phyloP scores from a whole-genome alignment of 2,797 vertebrate genomes.

The Odontamblyopus lacepedii region DNA sequence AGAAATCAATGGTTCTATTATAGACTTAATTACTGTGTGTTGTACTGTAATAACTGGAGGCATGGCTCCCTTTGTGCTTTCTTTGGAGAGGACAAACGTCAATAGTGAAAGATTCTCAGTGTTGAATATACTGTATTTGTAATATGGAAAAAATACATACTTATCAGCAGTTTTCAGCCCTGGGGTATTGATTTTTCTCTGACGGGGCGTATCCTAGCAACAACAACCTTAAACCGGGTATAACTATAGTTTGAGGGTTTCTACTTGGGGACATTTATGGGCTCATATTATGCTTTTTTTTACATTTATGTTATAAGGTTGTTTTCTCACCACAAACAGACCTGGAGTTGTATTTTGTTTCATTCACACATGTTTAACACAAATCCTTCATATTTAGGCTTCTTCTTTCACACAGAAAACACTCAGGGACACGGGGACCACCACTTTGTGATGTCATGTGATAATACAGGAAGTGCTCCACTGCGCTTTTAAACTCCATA shows the following conservation, averaged over 20 bases:
- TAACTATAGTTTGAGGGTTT: not conserved
- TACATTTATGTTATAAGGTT: too few relatives aligned
- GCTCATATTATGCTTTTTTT: not conserved
- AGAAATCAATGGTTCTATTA: constrained; percentile 73
- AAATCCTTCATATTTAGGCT: too few relatives aligned
- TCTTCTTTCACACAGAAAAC: too few relatives aligned
- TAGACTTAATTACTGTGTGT: constrained; percentile 58
- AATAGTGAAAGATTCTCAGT: constrained; percentile 24
- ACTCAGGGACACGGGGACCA: too few relatives aligned
- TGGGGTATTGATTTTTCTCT: not conserved
- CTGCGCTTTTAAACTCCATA: too few relatives aligned
- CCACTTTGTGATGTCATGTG: too few relatives aligned
- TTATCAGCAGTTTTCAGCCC: not conserved
- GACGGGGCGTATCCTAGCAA: not conserved
- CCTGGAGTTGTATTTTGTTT: too few relatives aligned
- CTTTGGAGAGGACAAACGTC: constrained; percentile 23
- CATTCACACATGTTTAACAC: too few relatives aligned
- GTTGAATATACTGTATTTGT: not conserved
- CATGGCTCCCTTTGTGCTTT: constrained; percentile 28
- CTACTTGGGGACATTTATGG: not conserved
- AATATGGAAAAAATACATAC: not conserved
- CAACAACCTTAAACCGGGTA: not conserved
- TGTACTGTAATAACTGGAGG: constrained; percentile 42
- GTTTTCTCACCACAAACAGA: too few relatives aligned
- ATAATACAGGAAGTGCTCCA: too few relatives aligned